These are phyloP conservation scores for Choristoneura rosaceana DNA, from an alignment of 2,888 invertebrate genomes.

Conservation along the genomic window DNA sequence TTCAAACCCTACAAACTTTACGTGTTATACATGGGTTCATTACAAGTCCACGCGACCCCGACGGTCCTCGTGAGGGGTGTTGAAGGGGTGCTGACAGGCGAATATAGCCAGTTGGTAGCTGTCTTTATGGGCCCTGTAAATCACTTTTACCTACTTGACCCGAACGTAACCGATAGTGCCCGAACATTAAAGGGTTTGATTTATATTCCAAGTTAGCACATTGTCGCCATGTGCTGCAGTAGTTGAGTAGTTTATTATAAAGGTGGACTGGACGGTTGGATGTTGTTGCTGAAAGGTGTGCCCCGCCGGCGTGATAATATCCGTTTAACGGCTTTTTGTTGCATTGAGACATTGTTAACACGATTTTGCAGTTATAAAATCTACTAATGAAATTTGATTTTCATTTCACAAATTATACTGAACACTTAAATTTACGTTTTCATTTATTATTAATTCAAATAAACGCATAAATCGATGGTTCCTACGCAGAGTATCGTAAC, in stretches of 20 bases:
- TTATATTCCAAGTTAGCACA: conserved; percentile 80
- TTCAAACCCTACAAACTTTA: conserved; percentile 48
- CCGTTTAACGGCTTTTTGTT: neutral
- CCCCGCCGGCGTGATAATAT: neutral
- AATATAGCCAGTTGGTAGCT: conserved; percentile 71
- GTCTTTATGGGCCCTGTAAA: conserved; percentile 78
- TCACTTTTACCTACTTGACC: conserved; percentile 81
- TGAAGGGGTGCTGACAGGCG: conserved; percentile 76
- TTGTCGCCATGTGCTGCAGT: conserved; percentile 79
- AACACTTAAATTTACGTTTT: too few relatives aligned
- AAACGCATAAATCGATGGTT: too few relatives aligned
- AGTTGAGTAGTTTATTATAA: conserved; percentile 74
- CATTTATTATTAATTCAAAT: too few relatives aligned
- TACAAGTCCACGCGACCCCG: conserved; percentile 51
- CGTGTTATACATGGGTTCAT: conserved; percentile 56
- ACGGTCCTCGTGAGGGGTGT: conserved; percentile 60
- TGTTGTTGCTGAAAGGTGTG: conserved; percentile 22
- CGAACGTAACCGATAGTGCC: conserved; percentile 71
- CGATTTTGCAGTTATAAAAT: neutral
- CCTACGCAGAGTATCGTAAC: too few relatives aligned
- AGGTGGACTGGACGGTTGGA: conserved; percentile 62
- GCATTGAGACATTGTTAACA: neutral
- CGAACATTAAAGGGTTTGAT: conserved; percentile 83
- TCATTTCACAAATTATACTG: too few relatives aligned
- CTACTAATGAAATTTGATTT: too few relatives aligned